Percentiles rank a stretch among this genome's conserved stretches.
Conservation (phyloP, 2,113 vertebrate genomes). For the Sturnus vulgaris region DNA sequence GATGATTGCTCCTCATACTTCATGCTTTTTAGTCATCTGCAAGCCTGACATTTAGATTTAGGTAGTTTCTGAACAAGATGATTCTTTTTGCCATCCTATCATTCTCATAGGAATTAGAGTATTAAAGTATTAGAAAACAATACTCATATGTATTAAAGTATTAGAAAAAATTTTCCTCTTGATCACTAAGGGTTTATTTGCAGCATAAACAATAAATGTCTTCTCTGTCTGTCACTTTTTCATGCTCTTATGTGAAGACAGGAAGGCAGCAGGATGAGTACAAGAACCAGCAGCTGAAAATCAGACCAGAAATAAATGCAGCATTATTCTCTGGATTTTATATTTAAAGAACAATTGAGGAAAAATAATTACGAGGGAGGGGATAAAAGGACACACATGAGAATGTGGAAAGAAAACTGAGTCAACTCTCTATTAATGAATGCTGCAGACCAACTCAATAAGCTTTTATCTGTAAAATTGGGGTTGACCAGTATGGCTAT, state of each 20-base stretch:
- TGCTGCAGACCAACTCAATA: neutral
- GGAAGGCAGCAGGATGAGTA: neutral
- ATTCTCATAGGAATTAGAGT: neutral
- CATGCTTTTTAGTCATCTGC: neutral
- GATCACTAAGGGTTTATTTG: neutral
- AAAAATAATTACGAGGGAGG: neutral
- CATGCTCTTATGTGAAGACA: neutral
- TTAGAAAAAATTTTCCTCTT: neutral
- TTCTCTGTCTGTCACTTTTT: neutral
- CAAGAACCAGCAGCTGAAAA: neutral
- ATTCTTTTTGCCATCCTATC: neutral
- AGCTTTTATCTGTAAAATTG: neutral
- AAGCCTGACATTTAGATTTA: neutral
- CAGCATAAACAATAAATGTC: neutral
- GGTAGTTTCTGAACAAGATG: neutral
- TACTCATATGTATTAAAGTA: neutral
- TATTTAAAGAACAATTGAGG: neutral
- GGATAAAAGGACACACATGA: neutral
- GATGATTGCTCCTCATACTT: neutral
- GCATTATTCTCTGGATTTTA: neutral
- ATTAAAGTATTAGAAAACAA: neutral
- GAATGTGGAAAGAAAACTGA: neutral
- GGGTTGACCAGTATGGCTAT: neutral
- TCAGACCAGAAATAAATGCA: neutral
- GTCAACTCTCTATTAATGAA: neutral